These are phyloP conservation scores for Heliconius eleuchia DNA, from an alignment of 1,140 invertebrate species.

Conservation along the genomic window DNA sequence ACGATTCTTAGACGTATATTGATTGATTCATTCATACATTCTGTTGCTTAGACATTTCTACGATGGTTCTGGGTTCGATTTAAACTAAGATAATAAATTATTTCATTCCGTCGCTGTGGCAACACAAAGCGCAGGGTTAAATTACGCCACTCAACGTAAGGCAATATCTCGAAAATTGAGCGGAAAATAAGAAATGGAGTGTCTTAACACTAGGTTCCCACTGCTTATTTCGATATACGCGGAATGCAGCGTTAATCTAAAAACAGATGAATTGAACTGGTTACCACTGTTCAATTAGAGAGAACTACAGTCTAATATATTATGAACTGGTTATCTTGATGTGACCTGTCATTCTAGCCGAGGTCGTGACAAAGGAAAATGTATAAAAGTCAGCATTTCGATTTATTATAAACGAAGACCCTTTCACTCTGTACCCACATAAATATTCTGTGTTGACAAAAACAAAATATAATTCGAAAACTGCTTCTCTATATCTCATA, in stretches of 20 bases:
- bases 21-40: background rate
- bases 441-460: background rate
- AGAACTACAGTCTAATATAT: background rate
- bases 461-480: background rate
- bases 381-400: background rate
- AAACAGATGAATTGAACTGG: background rate
- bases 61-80: too few relatives aligned
- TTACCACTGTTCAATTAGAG: background rate
- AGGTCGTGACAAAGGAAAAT: slow-evolving; percentile 1
- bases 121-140: too few relatives aligned
- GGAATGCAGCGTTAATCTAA: background rate
- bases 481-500: background rate
- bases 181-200: too few relatives aligned
- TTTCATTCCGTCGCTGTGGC: too few relatives aligned
- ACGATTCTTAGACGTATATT: background rate
- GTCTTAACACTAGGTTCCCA: too few relatives aligned
- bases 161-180: too few relatives aligned
- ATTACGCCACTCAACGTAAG: too few relatives aligned
- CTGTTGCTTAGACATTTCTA: background rate
- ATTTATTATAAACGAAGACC: background rate
- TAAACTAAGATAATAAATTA: too few relatives aligned
- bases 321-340: background rate
- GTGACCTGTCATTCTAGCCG: background rate
- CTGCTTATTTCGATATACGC: background rate
- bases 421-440: background rate